Conservation (phyloP, 2,888 invertebrate species). For the Allacma fusca region DNA sequence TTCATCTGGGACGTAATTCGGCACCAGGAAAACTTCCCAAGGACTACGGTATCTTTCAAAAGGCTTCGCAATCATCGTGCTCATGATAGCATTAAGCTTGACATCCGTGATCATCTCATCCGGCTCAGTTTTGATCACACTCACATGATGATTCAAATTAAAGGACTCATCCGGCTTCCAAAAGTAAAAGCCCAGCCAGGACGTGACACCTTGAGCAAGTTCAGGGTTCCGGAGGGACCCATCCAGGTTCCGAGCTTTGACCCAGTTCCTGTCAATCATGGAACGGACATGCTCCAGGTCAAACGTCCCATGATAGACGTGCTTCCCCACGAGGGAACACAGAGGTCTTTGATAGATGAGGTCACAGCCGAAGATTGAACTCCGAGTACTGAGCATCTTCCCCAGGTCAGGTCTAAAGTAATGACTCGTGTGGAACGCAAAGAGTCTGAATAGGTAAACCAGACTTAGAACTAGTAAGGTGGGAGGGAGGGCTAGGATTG, state of each 20-base stretch:
- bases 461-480: constrained; percentile 31
- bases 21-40: constrained; percentile 35
- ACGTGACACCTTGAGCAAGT: constrained; percentile 29
- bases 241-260: constrained; percentile 31
- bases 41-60: constrained; percentile 28
- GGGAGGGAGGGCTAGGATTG: constrained; percentile 36
- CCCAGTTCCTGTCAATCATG: constrained; percentile 31
- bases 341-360: constrained; percentile 44
- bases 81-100: constrained; percentile 37
- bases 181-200: constrained; percentile 43
- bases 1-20: constrained; percentile 37
- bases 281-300: constrained; percentile 16
- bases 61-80: constrained; percentile 25
- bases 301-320: constrained; percentile 33
- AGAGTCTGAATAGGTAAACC: constrained; percentile 33
- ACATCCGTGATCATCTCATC: constrained; percentile 33
- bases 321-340: constrained; percentile 43
- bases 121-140: background rate
- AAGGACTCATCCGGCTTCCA: constrained; percentile 42
- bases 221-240: constrained; percentile 44
- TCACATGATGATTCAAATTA: constrained; percentile 33
- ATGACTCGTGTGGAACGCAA: constrained; percentile 18
- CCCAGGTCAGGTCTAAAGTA: constrained; percentile 38
- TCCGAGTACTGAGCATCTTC: constrained; percentile 43
- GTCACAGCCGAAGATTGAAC: constrained; percentile 40